Base-by-base conservation (phyloP, 2,797 vertebrate species). In the Catamblyrhynchus diadema region DNA sequence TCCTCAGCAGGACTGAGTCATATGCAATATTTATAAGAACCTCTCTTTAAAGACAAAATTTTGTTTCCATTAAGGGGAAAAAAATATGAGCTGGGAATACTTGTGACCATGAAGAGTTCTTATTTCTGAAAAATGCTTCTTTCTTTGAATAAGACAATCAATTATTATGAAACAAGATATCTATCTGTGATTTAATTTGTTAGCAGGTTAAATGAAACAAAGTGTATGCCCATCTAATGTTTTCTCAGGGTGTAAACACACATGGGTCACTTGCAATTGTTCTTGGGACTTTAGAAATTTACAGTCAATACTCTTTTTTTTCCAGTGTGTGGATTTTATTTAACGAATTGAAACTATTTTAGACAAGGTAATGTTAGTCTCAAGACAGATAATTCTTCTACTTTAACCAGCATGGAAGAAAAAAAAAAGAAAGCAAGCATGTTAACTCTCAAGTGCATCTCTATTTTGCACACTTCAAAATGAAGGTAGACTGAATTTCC, bases 91-190 rank as follows among this genome's bases (percentile, higher is more conserved):
- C 42, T 92, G 57, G 33, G 79, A 87, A 90, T 67, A 78, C 23
- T 50, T 74, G 61, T 78, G 61, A 59, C 82, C 17, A 32, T 59
- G 85, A 96, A 56, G 21, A 28, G 27, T 27, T 92, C 37, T 37
- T 94, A 51, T 94, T 94, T 88, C 39, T 88, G 44, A 75, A 91
- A 88, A 91, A 13, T 27, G 50, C 18, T 79, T 74, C 11, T 85
- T 91, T 78, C 50, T 50, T 51, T 91, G 67, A 94, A 69, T 88
- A 81, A 94, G 25, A 39, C 39, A 61, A 88, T 88, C 45, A 71
- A 61, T 91, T 94, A 81, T 45, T 90, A 75, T 75, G 71, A 86
- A 91, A n/a, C 41, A 78, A 91, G 86, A 88, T 42, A 51, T 69
- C 39, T 84, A 71, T 61, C 37, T 65, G 72, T 42, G 57, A 75